Base-by-base conservation (phyloP, 1,140 invertebrate genomes). In the Saccostrea glomerata region DNA sequence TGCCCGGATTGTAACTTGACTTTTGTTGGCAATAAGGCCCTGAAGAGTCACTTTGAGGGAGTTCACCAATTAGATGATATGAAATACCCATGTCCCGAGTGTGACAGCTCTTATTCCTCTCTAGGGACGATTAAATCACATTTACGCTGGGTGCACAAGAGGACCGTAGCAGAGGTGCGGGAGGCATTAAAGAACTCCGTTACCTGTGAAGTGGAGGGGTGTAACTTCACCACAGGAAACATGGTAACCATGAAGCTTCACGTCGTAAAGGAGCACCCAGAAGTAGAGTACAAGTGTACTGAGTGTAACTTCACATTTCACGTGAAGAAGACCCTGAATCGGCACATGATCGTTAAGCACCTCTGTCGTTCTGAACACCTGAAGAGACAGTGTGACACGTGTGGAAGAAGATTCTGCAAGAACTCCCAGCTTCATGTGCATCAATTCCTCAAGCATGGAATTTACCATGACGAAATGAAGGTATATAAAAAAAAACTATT, bases 281-380 rank as follows among this genome's bases (percentile, higher is more conserved):
- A 56, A 15, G 25, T 85, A 20, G 6, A 85, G 84, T 85, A 60
- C 84, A 60, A 25, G 55, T 85, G 84, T 30, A 36, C 25, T 1
- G 84, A 60, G n/a, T 85, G 84, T 36, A 56, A 56, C n/a, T 85
- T 85, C 56, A 85, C 84, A n/a, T 85, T 85, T 25, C 84, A 85
- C 11, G 84, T 85, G 47, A 85, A 40, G 30, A 56, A 54, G 58
- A 85, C 55, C 23, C 55, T 85, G 11, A 58, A 85, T 85, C 55
- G 58, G 23, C 84, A 85, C 84, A 85, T 60, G 58, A 60, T 85
- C 12, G 55, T 85, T 56, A 85, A 85, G 30, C 84, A 85, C 36
- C 55, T 60, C 30, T n/a, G 58, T 6, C 47, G 58, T 13, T 54
- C 47, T n/a, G 58, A 63, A 15, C 84, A 58, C 17, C 17, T 85